Evolutionary conservation across 2,113 vertebrate genomes (phyloP).

Genomic region (Fregata magnificens): DNA sequence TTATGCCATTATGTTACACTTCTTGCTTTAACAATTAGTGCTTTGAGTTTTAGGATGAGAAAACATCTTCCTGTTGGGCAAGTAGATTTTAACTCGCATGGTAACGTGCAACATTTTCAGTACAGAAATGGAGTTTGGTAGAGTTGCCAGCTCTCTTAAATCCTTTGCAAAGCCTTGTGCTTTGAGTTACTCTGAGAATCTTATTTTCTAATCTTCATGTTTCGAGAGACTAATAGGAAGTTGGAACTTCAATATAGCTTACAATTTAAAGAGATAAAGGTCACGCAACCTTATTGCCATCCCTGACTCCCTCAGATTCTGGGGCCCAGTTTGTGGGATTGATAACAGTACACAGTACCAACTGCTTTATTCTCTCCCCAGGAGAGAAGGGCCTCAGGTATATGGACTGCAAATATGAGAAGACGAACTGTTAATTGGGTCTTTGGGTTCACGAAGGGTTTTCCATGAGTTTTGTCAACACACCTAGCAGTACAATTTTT

Average conservation of each 20-base stretch:
- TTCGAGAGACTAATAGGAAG: neutral
- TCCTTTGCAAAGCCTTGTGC: neutral
- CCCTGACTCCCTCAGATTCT: neutral
- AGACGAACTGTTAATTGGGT: neutral
- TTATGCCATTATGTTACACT: neutral
- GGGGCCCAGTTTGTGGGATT: neutral
- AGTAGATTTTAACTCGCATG: neutral
- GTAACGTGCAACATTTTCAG: neutral
- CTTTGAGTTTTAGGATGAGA: neutral
- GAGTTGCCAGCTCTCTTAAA: neutral
- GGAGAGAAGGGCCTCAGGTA: neutral
- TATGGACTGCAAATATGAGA: neutral
- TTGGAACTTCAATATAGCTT: neutral
- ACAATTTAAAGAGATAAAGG: neutral
- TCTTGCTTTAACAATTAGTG: neutral
- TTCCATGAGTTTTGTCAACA: neutral
- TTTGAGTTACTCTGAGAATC: neutral
- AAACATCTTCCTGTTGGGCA: neutral
- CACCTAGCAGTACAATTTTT: neutral
- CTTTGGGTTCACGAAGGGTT: neutral
- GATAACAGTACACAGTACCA: neutral
- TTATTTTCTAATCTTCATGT: neutral
- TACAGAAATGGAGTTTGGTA: neutral
- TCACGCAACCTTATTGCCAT: neutral
- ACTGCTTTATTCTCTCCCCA: neutral